A percentile compares a stretch with the other conserved stretches of the same genome.
Evolutionary conservation across 2,888 invertebrate species (phyloP).

Genomic region (Dyspetes luteomarginatus): DNA sequence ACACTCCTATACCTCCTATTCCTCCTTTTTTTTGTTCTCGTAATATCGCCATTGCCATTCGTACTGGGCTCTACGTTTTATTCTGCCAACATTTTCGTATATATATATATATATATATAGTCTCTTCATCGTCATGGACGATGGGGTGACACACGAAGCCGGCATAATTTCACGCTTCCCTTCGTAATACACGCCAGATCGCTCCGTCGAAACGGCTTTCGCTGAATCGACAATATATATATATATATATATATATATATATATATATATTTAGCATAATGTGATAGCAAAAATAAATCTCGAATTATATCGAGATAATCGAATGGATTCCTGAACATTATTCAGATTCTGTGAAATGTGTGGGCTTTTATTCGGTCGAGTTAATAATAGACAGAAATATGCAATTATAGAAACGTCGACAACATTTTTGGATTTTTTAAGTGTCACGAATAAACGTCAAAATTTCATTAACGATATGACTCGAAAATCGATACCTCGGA

Average conservation of each 20-base stretch:
- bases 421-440: too few species aligned
- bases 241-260: neutral
- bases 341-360: too few species aligned
- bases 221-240: constrained; percentile 28
- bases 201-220: constrained; percentile 17
- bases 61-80: constrained; percentile 25
- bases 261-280: constrained; percentile 5
- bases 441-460: too few species aligned
- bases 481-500: too few species aligned
- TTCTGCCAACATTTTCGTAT: constrained; percentile 49
- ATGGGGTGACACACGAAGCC: constrained; percentile 65
- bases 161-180: constrained; percentile 79
- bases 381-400: too few species aligned
- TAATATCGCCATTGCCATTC: neutral
- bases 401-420: too few species aligned
- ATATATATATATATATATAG: neutral
- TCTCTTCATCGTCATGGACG: constrained; percentile 72
- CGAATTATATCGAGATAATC: neutral
- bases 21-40: neutral
- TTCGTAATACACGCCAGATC: constrained; percentile 21
- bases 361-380: too few species aligned
- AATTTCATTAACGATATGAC: too few species aligned
- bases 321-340: neutral
- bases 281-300: constrained; percentile 12
- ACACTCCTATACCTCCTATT: neutral